Evolutionary conservation across 2,888 invertebrate species (phyloP).

Genomic region (Caenorhabditis sinica): DNA sequence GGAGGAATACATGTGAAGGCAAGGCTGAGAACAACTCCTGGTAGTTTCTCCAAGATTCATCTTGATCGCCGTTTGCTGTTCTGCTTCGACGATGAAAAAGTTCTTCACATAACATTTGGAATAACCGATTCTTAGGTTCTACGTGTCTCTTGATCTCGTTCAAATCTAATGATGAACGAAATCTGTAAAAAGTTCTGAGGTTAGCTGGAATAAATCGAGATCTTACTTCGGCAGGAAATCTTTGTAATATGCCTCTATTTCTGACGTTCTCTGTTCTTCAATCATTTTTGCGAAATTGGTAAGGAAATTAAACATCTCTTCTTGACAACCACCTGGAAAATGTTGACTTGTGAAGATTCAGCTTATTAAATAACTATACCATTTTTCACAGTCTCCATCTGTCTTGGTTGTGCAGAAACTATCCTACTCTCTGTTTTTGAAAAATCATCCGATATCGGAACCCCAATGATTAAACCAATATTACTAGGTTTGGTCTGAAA

Average conservation of each 20-base stretch:
- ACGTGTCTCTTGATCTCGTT: too few relatives aligned
- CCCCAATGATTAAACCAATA: background rate
- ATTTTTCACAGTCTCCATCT: background rate
- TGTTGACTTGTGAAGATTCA: background rate
- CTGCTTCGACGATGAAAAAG: background rate
- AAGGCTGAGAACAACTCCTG: background rate
- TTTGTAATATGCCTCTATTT: background rate
- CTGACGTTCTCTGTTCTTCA: background rate
- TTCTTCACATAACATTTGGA: background rate
- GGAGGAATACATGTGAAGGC: background rate
- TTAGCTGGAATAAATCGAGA: background rate
- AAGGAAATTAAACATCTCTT: background rate
- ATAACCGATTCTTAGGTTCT: background rate
- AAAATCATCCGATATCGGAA: background rate
- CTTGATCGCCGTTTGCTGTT: background rate
- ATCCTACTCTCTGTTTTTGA: background rate
- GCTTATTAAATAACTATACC: background rate
- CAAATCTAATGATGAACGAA: too few relatives aligned
- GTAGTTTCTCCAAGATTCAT: constrained; percentile 1
- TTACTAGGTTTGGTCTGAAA: constrained; percentile 5
- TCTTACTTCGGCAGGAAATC: background rate
- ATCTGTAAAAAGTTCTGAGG: background rate
- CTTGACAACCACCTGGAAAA: background rate
- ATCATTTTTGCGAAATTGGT: background rate
- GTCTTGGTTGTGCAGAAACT: background rate